These are phyloP conservation scores for Leptodactylus fallax DNA, from an alignment of 2,797 vertebrate genomes.

Conservation along the genomic window DNA sequence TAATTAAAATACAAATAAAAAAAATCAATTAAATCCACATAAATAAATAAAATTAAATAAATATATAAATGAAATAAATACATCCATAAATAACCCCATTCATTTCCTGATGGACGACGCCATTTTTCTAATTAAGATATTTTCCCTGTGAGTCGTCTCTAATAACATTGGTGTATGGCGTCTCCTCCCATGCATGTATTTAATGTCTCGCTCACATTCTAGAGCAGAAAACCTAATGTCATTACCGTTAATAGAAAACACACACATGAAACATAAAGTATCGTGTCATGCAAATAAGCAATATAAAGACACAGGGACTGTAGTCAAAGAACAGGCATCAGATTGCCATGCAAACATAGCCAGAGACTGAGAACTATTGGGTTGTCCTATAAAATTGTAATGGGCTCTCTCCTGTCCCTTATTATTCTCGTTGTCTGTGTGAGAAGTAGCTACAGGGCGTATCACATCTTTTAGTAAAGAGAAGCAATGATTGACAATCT, in stretches of 20 bases:
- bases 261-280: slow-evolving; percentile 23
- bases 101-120: not conserved
- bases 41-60: not conserved
- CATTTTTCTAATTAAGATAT: slow-evolving; percentile 35
- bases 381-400: not conserved
- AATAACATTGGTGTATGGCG: not conserved
- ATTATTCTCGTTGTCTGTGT: not conserved
- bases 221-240: slow-evolving; percentile 26
- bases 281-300: slow-evolving; percentile 23
- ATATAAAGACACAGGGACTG: not conserved
- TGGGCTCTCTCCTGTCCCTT: not conserved
- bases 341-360: not conserved
- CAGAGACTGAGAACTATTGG: not conserved
- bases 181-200: slow-evolving; percentile 47
- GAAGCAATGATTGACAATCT: not conserved
- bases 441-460: not conserved
- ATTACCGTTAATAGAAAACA: slow-evolving; percentile 39
- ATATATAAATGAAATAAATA: not conserved
- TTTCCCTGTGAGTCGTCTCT: not conserved
- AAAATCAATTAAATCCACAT: too few species aligned
- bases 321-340: not conserved
- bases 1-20: too few species aligned
- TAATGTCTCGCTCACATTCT: slow-evolving; percentile 36
- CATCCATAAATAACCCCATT: not conserved
- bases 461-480: not conserved